These are phyloP conservation scores for Sminthurides aquaticus DNA, from an alignment of 2,888 invertebrate genomes.

Conservation along the genomic window DNA sequence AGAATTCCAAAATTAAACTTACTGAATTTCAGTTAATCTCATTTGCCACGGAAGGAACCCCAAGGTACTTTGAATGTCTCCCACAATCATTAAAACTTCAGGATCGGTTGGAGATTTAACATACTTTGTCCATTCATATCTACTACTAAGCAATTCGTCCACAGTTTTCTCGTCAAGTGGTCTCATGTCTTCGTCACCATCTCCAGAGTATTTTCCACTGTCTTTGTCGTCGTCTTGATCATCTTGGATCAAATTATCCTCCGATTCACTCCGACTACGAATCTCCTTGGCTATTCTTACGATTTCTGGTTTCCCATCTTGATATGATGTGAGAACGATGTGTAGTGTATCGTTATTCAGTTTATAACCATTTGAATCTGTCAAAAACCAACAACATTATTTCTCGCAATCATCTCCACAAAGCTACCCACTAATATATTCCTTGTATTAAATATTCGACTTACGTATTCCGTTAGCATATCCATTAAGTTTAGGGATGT, in stretches of 20 bases:
- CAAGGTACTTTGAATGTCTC: conserved; percentile 33
- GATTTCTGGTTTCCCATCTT: conserved; percentile 37
- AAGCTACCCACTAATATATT: background rate
- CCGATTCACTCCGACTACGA: background rate
- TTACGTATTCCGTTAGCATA: conserved; percentile 29
- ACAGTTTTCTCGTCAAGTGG: background rate
- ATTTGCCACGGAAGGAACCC: conserved; percentile 41
- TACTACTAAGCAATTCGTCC: background rate
- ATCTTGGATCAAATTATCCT: background rate
- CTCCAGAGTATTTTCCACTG: background rate
- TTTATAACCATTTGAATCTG: conserved; percentile 27
- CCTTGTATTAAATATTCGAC: background rate
- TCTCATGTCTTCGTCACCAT: too few relatives aligned
- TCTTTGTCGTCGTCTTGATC: background rate
- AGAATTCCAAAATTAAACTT: conserved; percentile 25
- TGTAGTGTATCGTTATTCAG: conserved; percentile 21
- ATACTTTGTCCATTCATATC: background rate
- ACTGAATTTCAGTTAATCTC: conserved; percentile 39
- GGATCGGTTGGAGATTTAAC: conserved; percentile 29
- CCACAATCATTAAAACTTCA: conserved; percentile 34
- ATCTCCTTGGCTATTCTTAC: conserved; percentile 29
- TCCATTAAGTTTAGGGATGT: conserved; percentile 34
- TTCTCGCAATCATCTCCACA: too few relatives aligned
- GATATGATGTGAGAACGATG: conserved; percentile 30
- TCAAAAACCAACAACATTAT: background rate